These are phyloP conservation scores for Punctoribates punctum DNA, from an alignment of 2,888 invertebrate species.

Conservation along the genomic window DNA sequence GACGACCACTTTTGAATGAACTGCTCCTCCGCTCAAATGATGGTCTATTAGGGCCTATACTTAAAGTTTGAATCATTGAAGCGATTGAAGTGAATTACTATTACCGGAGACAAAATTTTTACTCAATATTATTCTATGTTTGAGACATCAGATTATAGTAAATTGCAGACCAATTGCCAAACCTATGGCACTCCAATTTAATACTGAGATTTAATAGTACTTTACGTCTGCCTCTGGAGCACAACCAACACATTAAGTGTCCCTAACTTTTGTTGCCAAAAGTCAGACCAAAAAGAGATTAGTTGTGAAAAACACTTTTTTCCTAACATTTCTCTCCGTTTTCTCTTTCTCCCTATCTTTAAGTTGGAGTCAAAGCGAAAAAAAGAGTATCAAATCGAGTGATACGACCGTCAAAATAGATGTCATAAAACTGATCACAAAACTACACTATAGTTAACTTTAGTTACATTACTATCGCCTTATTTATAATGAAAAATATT, in stretches of 20 bases:
- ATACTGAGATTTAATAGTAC: neutral
- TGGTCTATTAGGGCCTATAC: slow-evolving; percentile 15
- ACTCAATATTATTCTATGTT: neutral
- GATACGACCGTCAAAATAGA: neutral
- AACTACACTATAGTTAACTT: no score
- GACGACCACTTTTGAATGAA: slow-evolving; percentile 14
- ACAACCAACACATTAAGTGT: neutral
- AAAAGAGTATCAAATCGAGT: no score
- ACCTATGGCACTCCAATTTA: slow-evolving; percentile 17
- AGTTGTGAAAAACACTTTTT: slow-evolving; percentile 8
- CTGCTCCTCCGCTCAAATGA: slow-evolving; percentile 10
- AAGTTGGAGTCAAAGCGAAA: no score
- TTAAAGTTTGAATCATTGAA: neutral
- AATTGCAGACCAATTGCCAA: slow-evolving; percentile 35
- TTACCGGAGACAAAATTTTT: slow-evolving; percentile 3
- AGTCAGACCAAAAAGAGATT: slow-evolving; percentile 15
- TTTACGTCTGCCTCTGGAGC: neutral
- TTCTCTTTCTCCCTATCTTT: neutral
- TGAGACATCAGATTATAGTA: slow-evolving; percentile 29
- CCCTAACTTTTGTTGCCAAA: neutral
- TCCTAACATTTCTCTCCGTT: neutral
- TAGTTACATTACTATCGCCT: no score
- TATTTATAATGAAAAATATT: no score
- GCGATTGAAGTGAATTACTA: slow-evolving; percentile 19
- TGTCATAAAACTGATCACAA: neutral